Base-by-base conservation (phyloP, 2,797 vertebrate genomes). In the Siniperca scherzeri region DNA sequence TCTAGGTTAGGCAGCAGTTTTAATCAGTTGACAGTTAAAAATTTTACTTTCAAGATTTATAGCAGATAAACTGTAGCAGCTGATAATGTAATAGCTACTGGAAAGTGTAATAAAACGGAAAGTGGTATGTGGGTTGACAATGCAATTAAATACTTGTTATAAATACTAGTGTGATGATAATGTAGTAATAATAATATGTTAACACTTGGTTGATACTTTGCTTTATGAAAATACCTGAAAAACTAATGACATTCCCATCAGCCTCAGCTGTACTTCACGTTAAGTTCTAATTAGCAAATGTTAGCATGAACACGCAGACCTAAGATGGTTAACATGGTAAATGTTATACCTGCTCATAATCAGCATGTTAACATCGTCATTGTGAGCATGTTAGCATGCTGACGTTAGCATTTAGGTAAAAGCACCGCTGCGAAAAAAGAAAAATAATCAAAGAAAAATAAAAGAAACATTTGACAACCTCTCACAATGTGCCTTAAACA, bases 321-420 rank as follows among this genome's bases (percentile, higher is more conserved):
- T 46, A 46, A 46, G 44, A 46, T 5, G 4, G 44, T 44, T 44
- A 44, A 44, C 44, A 14, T 46, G 44, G 44, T 16, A 16, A 48
- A 48, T 19, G 16, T 48, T 19, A 17, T 48, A 48, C 46, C 46
- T 17, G 16, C 16, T 48, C 16, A 6, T 17, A 16, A 50, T 50
- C 48, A 52, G 56, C 56, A 33, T 33, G 57, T 4, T 59, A 17
- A 33, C 27, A 1, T 62, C n/a, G n/a, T 52, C 44, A 52, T 19
- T 74, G 46, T 52, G 50, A 74, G 30, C 16, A 62, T 14, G 36
- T 50, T 62, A 62, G 33, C 71, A 62, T 61, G 30, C 22, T 52
- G 46, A 40, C 9, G n/a, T 14, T 62, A 36, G 71, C 48, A 59
- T 57, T 71, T 71, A 71, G 53, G 53, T 44, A 38, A 71, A 57